Evolutionary conservation across 2,113 vertebrate genomes (phyloP).

Genomic region (Rostratula benghalensis): DNA sequence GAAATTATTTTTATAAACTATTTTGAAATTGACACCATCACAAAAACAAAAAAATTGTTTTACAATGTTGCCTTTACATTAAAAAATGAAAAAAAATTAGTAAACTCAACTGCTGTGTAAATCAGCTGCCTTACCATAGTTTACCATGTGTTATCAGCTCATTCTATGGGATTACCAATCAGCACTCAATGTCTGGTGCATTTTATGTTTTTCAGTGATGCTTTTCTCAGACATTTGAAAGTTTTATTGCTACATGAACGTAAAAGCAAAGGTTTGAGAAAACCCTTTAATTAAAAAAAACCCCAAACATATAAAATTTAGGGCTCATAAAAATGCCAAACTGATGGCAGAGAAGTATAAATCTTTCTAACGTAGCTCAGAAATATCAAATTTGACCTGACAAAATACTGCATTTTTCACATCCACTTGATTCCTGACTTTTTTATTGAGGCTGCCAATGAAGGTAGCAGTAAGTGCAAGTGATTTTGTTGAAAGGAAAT

Average conservation of each 20-base stretch:
- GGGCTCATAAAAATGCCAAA: conserved; percentile 26
- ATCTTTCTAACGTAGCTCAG: not conserved
- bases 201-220: not conserved
- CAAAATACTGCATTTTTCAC: not conserved
- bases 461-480: not conserved
- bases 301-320: not conserved
- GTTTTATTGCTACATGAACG: not conserved
- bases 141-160: not conserved
- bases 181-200: not conserved
- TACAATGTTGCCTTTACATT: not conserved
- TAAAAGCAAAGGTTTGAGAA: conserved; percentile 13
- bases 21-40: not conserved
- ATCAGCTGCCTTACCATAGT: not conserved
- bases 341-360: not conserved
- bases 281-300: conserved; percentile 15
- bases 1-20: not conserved
- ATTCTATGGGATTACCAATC: not conserved
- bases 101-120: not conserved
- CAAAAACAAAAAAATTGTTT: not conserved
- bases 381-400: conserved; percentile 11
- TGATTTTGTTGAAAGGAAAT: conserved; percentile 32
- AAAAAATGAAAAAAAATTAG: not conserved
- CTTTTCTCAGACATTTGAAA: not conserved
- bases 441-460: not conserved
- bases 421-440: not conserved